Conservation (phyloP, 2,113 vertebrate genomes). For the human (Homo sapiens) region GRCh38 chr1:3315001-3315500, state of each 20-base stretch:
- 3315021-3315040: background rate
- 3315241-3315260: slow-evolving; percentile 15
- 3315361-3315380: background rate
- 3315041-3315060: background rate
- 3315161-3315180: too few relatives aligned
- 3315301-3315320: slow-evolving; percentile 59
- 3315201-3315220: slow-evolving; percentile 17
- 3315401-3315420: background rate
- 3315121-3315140: background rate
- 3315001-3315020: background rate
- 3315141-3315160: background rate
- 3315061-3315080: background rate
- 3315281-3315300: slow-evolving; percentile 39
- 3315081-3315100: background rate
- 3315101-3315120: background rate
- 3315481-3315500: background rate
- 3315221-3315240: slow-evolving; percentile 62
- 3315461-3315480: background rate
- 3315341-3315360: background rate
- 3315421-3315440: background rate
- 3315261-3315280: slow-evolving; percentile 67
- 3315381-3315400: background rate
- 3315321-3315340: slow-evolving; percentile 45
- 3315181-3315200: background rate
- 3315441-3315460: background rate